Conservation (phyloP, 1,140 invertebrate genomes). For the Drosophila ambigua region DNA sequence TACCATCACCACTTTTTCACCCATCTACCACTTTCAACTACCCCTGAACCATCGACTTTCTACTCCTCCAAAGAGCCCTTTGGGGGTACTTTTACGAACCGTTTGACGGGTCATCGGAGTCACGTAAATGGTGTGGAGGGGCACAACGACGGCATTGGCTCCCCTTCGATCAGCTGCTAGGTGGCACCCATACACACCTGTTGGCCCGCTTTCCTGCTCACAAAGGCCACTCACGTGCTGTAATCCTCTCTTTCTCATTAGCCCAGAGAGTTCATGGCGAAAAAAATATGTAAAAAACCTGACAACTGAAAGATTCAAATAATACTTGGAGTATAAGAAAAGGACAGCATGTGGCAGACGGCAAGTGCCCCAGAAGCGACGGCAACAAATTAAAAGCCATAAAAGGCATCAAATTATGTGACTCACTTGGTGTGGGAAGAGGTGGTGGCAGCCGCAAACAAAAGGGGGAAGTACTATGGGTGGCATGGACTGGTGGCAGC, state of each 20-base stretch:
- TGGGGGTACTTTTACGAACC: background rate
- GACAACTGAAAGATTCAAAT: conserved; percentile 48
- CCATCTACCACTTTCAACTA: background rate
- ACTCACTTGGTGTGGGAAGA: conserved; percentile 57
- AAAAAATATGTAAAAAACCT: conserved; percentile 30
- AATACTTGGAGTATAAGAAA: conserved; percentile 19
- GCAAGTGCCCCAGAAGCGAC: conserved; percentile 42
- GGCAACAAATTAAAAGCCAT: conserved; percentile 79
- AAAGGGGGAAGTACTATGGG: background rate
- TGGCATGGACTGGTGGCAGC: conserved; percentile 42
- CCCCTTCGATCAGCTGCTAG: conserved; percentile 42
- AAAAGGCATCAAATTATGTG: conserved; percentile 81
- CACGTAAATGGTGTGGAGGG: background rate
- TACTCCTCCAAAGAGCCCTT: background rate
- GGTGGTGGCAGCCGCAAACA: conserved; percentile 25
- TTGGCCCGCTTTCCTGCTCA: conserved; percentile 22
- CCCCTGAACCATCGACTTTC: background rate
- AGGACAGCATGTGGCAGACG: conserved; percentile 27
- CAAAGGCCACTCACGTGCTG: conserved; percentile 11
- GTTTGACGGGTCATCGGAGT: conserved; percentile 6
- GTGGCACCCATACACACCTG: conserved; percentile 43
- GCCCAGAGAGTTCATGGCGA: conserved; percentile 48
- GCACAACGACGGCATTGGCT: conserved; percentile 6
- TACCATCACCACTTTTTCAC: too few relatives aligned
- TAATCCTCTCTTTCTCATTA: conserved; percentile 48